Percentiles rank a stretch among this genome's conserved stretches.
These are phyloP conservation scores for Apis mellifera DNA, from an alignment of 1,140 invertebrate genomes.

Conservation along the genomic window Amel_HAv3.1 CM009932.2:13127001-13127500, in stretches of 20 bases:
- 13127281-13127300: background rate
- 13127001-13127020: background rate
- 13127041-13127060: background rate
- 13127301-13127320: background rate
- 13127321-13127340: background rate
- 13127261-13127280: background rate
- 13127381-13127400: background rate
- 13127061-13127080: background rate
- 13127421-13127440: background rate
- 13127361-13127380: background rate
- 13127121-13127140: conserved; percentile 43
- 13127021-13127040: background rate
- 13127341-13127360: background rate
- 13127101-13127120: conserved; percentile 20
- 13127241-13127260: background rate
- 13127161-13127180: background rate
- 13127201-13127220: background rate
- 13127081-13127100: background rate
- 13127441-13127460: too few species aligned
- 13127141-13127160: background rate
- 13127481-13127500: too few species aligned
- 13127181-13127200: background rate
- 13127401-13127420: background rate
- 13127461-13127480: background rate
- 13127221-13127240: background rate